Percentiles rank a stretch among this genome's conserved stretches.
Evolutionary conservation across 2,113 vertebrate species (phyloP).

Genomic region (Ctenodactylus gundi): DNA sequence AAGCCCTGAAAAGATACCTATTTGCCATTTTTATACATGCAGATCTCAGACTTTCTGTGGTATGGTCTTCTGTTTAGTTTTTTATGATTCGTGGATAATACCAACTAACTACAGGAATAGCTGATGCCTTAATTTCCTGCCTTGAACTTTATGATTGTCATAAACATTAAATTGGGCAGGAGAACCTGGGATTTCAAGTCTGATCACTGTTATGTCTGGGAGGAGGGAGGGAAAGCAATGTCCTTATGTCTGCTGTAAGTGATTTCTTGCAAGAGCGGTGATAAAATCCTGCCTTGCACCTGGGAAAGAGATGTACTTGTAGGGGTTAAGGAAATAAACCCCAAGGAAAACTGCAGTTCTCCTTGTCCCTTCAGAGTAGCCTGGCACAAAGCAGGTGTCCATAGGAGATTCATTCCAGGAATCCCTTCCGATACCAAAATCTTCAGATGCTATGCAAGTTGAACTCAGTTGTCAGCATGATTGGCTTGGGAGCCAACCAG

Average conservation of each 20-base stretch:
- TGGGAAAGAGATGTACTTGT: background rate
- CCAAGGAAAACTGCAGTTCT: background rate
- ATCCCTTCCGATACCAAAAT: background rate
- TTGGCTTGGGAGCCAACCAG: background rate
- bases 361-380: background rate
- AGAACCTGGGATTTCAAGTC: conserved; percentile 19
- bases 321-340: background rate
- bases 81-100: background rate
- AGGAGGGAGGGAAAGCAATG: background rate
- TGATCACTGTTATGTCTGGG: background rate
- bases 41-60: background rate
- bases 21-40: background rate
- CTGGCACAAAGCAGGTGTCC: background rate
- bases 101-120: background rate
- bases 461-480: background rate
- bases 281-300: background rate
- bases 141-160: conserved; percentile 33
- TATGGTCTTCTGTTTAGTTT: background rate
- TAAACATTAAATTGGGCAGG: background rate
- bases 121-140: conserved; percentile 33
- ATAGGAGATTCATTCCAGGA: background rate
- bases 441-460: background rate
- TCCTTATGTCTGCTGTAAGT: background rate
- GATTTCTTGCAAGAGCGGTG: background rate
- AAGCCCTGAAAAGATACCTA: background rate